phyloP scores from a whole-genome alignment of 2,888 invertebrate genomes.

The Trichopria drosophilae region DNA sequence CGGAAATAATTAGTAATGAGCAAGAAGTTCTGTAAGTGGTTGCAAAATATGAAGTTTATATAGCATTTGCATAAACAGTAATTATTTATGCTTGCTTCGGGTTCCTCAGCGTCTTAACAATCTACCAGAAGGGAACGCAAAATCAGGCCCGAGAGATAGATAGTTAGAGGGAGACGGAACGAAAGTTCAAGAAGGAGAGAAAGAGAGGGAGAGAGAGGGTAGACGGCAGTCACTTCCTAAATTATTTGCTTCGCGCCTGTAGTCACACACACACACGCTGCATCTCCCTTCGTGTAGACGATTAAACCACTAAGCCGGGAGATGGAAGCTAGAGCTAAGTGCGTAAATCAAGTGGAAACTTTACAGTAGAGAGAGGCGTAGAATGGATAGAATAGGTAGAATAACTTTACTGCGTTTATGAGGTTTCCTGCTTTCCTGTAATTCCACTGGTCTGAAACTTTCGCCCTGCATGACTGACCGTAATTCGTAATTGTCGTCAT shows the following conservation, averaged over 20 bases:
- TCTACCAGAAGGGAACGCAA: not conserved
- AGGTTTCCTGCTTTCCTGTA: slow-evolving; percentile 20
- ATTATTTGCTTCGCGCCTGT: slow-evolving; percentile 26
- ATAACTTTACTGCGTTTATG: slow-evolving; percentile 15
- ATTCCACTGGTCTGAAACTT: slow-evolving; percentile 26
- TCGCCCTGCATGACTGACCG: not conserved
- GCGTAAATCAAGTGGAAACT: slow-evolving; percentile 41
- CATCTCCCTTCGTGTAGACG: slow-evolving; percentile 29
- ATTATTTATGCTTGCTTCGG: slow-evolving; percentile 14
- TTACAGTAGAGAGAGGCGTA: not conserved
- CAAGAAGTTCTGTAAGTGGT: no score
- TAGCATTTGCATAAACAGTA: slow-evolving; percentile 14
- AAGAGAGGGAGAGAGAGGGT: slow-evolving; percentile 26
- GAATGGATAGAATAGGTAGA: slow-evolving; percentile 7
- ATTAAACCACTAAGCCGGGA: slow-evolving; percentile 39
- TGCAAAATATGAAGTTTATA: no score
- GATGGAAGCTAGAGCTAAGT: slow-evolving; percentile 36
- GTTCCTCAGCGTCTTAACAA: slow-evolving; percentile 6
- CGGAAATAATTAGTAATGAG: no score
- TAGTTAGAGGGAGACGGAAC: slow-evolving; percentile 30
- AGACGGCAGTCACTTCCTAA: slow-evolving; percentile 26
- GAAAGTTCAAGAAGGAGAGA: no score
- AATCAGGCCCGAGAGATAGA: no score
- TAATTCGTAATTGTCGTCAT: no score
- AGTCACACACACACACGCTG: slow-evolving; percentile 7